A percentile compares a stretch with the other conserved stretches of the same genome.
These are phyloP conservation scores for Unio delphinus DNA, from an alignment of 2,888 invertebrate species.

Conservation along the genomic window DNA sequence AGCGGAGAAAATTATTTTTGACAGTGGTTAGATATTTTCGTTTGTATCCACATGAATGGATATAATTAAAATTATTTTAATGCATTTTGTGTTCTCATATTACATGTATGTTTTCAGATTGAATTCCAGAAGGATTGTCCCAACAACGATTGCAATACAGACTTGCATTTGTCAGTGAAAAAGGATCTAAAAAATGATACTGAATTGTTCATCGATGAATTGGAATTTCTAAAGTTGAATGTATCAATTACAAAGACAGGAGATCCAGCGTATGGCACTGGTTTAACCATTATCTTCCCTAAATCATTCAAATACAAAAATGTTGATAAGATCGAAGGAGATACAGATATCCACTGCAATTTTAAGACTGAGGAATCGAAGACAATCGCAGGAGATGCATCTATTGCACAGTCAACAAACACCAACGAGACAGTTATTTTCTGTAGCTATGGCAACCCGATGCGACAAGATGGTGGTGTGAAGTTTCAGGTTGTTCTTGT, in stretches of 20 bases:
- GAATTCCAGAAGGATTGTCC: slow-evolving; percentile 41
- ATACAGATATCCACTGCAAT: slow-evolving; percentile 21
- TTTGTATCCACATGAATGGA: no score
- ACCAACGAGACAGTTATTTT: slow-evolving; percentile 9
- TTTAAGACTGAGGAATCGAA: neutral
- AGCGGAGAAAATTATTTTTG: no score
- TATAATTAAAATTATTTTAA: no score
- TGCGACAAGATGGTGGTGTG: slow-evolving; percentile 17
- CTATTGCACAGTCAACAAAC: neutral
- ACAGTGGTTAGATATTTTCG: no score
- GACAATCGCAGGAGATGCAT: neutral
- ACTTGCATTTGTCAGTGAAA: slow-evolving; percentile 29
- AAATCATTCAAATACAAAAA: slow-evolving; percentile 27
- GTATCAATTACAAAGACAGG: slow-evolving; percentile 42
- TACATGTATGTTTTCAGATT: slow-evolving; percentile 23
- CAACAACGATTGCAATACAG: slow-evolving; percentile 38
- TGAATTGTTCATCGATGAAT: slow-evolving; percentile 38
- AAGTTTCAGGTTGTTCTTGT: slow-evolving; percentile 20
- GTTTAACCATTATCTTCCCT: slow-evolving; percentile 37
- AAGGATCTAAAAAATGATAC: slow-evolving; percentile 14
- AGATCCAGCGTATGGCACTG: slow-evolving; percentile 45
- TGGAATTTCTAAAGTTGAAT: slow-evolving; percentile 33
- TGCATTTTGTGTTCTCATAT: no score
- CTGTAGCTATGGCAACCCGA: slow-evolving; percentile 28
- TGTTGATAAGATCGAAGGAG: slow-evolving; percentile 17